phyloP scores from a whole-genome alignment of 2,113 vertebrate genomes.

The Acrocephalus kingi region DNA sequence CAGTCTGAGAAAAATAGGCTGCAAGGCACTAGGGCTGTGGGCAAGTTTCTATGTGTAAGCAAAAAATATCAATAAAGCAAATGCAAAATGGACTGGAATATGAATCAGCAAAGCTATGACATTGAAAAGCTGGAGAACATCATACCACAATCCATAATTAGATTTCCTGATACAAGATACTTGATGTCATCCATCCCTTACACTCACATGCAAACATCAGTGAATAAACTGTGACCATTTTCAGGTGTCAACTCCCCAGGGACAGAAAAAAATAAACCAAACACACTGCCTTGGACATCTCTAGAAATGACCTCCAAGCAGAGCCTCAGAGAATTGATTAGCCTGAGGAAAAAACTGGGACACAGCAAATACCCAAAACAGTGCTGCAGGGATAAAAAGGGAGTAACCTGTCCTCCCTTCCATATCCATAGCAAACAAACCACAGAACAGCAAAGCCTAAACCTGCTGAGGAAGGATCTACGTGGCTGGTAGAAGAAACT shows the following conservation, averaged over 20 bases:
- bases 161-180: neutral
- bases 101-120: neutral
- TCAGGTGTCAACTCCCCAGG: neutral
- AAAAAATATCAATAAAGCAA: neutral
- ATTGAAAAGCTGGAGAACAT: neutral
- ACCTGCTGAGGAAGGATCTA: neutral
- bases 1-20: neutral
- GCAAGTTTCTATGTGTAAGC: neutral
- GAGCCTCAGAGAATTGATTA: neutral
- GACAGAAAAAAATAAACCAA: neutral
- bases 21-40: neutral
- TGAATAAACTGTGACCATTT: neutral
- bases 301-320: neutral
- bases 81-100: neutral
- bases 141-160: neutral
- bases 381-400: neutral
- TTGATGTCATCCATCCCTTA: neutral
- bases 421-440: neutral
- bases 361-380: neutral
- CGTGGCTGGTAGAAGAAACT: neutral
- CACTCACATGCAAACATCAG: neutral
- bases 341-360: neutral
- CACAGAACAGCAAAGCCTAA: neutral
- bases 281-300: neutral
- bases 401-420: neutral